phyloP scores from a whole-genome alignment of 2,797 vertebrate genomes.

The Gobio occitaniae region DNA sequence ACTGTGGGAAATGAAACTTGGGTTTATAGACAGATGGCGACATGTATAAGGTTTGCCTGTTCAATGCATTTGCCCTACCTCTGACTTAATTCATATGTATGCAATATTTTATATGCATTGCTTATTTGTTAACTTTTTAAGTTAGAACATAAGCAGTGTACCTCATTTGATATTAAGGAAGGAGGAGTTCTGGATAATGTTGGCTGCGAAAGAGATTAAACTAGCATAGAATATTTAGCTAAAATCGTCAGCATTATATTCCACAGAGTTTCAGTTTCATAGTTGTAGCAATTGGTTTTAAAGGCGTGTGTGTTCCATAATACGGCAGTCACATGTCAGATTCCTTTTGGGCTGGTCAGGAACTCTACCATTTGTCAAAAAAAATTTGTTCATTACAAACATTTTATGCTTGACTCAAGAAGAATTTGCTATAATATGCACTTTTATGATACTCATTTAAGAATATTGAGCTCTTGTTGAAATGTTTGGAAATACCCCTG shows the following conservation, averaged over 20 bases:
- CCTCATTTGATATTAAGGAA: not conserved
- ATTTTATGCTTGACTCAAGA: constrained; percentile 31
- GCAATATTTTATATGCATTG: constrained; percentile 26
- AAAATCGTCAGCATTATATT: constrained; percentile 25
- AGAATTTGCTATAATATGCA: constrained; percentile 18
- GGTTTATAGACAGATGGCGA: constrained; percentile 4
- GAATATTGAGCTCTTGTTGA: constrained; percentile 29
- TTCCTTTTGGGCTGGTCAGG: not conserved
- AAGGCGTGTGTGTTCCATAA: not conserved
- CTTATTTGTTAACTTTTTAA: constrained; percentile 15
- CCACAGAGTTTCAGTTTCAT: constrained; percentile 11
- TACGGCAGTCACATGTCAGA: not conserved
- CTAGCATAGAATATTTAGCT: constrained; percentile 4
- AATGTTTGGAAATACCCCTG: constrained; percentile 16
- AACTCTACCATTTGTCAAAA: constrained; percentile 25
- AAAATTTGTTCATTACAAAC: constrained; percentile 21
- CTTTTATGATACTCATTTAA: constrained; percentile 28
- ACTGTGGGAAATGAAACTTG: constrained; percentile 27
- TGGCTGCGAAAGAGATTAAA: constrained; percentile 12
- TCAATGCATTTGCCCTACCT: constrained; percentile 46
- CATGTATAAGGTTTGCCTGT: not conserved
- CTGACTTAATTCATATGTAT: constrained; percentile 36
- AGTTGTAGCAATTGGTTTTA: not conserved
- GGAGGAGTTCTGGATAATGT: not conserved
- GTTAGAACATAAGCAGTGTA: not conserved